Base-by-base conservation (phyloP, 1,140 invertebrate genomes). In the Phymorhynchus buccinoides region DNA sequence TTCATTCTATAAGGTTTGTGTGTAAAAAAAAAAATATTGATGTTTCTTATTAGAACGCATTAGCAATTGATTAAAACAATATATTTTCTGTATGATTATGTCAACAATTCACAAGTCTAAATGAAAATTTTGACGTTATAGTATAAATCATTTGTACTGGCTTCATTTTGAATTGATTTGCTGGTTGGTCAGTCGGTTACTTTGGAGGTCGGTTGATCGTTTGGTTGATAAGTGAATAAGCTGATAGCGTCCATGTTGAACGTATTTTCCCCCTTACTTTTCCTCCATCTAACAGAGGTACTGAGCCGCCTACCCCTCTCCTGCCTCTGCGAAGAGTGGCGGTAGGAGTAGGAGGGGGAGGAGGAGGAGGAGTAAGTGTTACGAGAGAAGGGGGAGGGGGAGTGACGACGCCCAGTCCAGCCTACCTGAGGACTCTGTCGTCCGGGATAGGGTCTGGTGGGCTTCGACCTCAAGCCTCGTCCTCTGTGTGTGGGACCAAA, bases 341-440 rank as follows among this genome's bases (percentile, higher is more conserved):
- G 35, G 27, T 27, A 6, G 48, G 30, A 37, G 77, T 18, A 48
- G 41, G 35, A 6, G 42, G 37, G 35, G 77, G 35, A 48, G 41
- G 35, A n/a, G 71, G 52, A 32, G n/a, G 7, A 37, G 83, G 30
- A 37, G 62, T 3, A 75, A 41, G 52, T 14, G 62, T 35, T n/a
- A 14, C 14, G 6, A 37, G 68, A 30, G 52, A n/a, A 30, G 42
- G 35, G 27, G 56, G 42, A 68, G 30, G 27, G 42, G 83, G 16
- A 56, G 71, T 9, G 44, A 48, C 4, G 22, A 27, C n/a, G 22
- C 6, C 35, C 18, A 66, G 44, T 22, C 77, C 77, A 18, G 77
- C 77, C 42, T 56, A 79, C 77, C 37, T 79, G 42, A 30, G 77
- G n/a, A 56, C 77, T 27, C 42, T 79, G 77, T 79, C 77, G 39